Evolutionary conservation across 2,797 vertebrate genomes (phyloP), one percentile per base, ranked within the genome.

Genomic region (Trematomus bernacchii): DNA sequence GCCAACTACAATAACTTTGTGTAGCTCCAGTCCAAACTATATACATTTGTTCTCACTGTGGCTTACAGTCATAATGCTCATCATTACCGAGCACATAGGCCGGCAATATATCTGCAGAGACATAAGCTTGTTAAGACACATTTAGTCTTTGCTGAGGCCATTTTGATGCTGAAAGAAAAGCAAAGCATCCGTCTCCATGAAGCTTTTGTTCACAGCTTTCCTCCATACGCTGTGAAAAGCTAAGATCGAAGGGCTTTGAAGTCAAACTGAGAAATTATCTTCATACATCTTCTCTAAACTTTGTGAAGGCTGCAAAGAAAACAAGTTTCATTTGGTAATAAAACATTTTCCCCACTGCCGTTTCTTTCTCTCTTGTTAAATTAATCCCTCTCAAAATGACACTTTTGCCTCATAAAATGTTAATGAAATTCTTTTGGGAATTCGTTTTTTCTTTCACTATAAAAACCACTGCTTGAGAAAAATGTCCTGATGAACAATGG

Each of bases 281-380:
- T 62, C 15, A 71, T 62, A 13, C 14, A 53, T 83, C 73, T 60
- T 61, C 48, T 71, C 62, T 43, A 54, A 73, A 67, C 59, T 69
- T 21, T 76, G 58, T 72, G 21, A 81, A 80, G 46, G 59, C 64
- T 54, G 72, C 72, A 66, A 57, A 80, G 48, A 73, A 73, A 72
- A 4, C 18, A 57, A 57, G 50, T 79, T 76, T 75, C 37, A 73
- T 79, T 80, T 59, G 23, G 57, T 66, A 52, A 76, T 78, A 83
- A 72, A 76, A 42, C 54, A 65, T 48, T 21, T 9, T 40, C 55
- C 66, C 43, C 9, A 61, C 80, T 23, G 40, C 69, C 14, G 64
- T 77, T 85, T 86, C 62, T 69, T 48, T 52, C 70, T 75, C 43
- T 63, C 61, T 79, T 60, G 53, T 79, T 79, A 71, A 77, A 88